Base-by-base conservation (phyloP, 2,888 invertebrate species). In the Meteorus cinctellus region DNA sequence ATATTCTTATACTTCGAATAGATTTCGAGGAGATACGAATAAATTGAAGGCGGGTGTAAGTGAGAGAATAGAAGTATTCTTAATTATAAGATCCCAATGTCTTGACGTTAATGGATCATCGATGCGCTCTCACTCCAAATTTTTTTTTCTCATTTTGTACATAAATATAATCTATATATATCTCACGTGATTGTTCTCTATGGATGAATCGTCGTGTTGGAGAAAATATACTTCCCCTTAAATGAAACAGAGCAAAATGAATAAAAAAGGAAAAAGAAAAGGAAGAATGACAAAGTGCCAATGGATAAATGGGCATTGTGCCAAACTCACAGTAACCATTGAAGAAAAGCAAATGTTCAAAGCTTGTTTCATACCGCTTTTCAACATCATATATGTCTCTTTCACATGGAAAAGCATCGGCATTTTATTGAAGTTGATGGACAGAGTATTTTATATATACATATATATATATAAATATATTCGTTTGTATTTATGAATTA, bases 241-340 rank as follows among this genome's bases (percentile, higher is more conserved):
- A 24, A 55, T 29, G 5, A 51, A 29, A 51, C 12, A 31, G 51
- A 48, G 51, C n/a, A 48, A 66, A 24, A 41, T 8, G 36, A 66
- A 66, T 24, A 45, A 45, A 36, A 41, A 16, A 24, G 10, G 27
- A 60, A 19, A 24, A 60, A 29, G 27, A n/a, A n/a, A n/a, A n/a
- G 4, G 8, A 14, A 29, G 31, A 29, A 14, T 31, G 6, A 68
- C 31, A 68, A 51, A 45, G 29, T 31, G 29, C 55, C 29, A 29
- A 51, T 68, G 68, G 45, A 14, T 29, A 29, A 68, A 68, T 31
- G 5, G 62, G 62, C 62, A 31, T 29, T 62, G 62, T 62, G 62
- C 62, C 62, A 62, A 62, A 31, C 31, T 72, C 19, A 34, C 29
- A 78, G 71, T 63, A 71, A 72, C 65, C 74, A 72, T 55, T 74